Evolutionary conservation across 1,140 invertebrate species (phyloP), one percentile per base, ranked within the genome.

Genomic region (Chironomus striatipennis): DNA sequence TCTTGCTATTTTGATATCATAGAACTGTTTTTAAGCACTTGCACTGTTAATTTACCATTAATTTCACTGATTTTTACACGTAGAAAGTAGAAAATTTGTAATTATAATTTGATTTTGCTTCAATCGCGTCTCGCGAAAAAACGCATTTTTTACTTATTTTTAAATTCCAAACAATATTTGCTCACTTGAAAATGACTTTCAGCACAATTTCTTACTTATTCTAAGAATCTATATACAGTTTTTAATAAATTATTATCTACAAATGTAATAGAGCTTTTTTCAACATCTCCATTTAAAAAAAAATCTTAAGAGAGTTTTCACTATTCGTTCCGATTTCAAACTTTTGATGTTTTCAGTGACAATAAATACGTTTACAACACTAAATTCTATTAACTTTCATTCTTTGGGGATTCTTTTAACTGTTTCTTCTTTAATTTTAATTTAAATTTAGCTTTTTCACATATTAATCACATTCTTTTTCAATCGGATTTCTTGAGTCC

Each of bases 381-480:
- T 70, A 70, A 70, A 70, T 70, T 12, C 65, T 70, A 70, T 70
- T 70, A 70, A 70, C 20, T 70, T 70, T 70, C 65, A 70, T 70
- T 70, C 65, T 70, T 70, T 70, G 65, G 65, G 65, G 65, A 18
- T 70, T 70, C 20, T 20, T 70, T 20, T 70, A 70, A 70, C 20
- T 70, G 65, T 70, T 70, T 70, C 10, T 70, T 18, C n/a, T 70
- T 70, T 70, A 70, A 70, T 70, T 70, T 70, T 70, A 70, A 10
- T 18, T 70, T 70, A 70, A 70, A 70, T 70, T 70, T 70, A 70
- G 65, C 65, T 70, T 70, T 70, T 70, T 70, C 65, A 70, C 65
- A 70, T 70, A 70, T 18, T 70, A 70, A 70, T 70, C 65, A 70
- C 65, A 70, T 70, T 70, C 65, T 70, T 20, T 57, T 57, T 21